Evolutionary conservation across 2,888 invertebrate genomes (phyloP).

Genomic region (Agrilus biguttatus): DNA sequence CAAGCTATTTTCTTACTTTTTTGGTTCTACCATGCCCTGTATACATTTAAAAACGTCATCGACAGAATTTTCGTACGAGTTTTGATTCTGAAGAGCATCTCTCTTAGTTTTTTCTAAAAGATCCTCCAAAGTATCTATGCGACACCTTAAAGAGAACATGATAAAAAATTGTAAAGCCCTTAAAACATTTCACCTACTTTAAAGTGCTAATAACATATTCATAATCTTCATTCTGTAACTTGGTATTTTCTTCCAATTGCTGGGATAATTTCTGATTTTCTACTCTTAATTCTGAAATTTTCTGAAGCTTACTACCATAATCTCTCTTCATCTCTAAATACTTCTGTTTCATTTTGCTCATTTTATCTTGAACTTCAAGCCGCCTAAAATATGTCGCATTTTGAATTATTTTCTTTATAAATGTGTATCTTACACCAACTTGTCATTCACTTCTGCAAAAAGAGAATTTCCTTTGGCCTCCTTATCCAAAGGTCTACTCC

Average conservation of each 20-base stretch:
- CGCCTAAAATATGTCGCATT: conserved; percentile 13
- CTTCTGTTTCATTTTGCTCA: conserved; percentile 17
- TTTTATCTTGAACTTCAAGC: conserved; percentile 19
- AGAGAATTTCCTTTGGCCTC: conserved; percentile 24
- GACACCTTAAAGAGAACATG: conserved; percentile 8
- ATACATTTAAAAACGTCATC: conserved; percentile 4
- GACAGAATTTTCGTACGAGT: neutral
- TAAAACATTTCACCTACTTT: conserved; percentile 9
- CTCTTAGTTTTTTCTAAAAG: conserved; percentile 9
- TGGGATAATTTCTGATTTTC: conserved; percentile 14
- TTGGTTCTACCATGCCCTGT: conserved; percentile 3
- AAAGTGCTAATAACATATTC: conserved; percentile 9
- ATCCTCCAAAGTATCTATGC: conserved; percentile 9
- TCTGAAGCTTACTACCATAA: conserved; percentile 10
- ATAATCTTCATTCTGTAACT: conserved; percentile 12
- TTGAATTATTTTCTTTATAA: neutral
- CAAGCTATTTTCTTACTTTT: conserved; percentile 3
- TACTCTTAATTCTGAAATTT: conserved; percentile 13
- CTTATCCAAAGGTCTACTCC: conserved; percentile 18
- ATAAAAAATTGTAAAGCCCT: neutral
- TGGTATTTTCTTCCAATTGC: conserved; percentile 14
- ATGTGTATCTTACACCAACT: conserved; percentile 11
- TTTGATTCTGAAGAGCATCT: conserved; percentile 5
- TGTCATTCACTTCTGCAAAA: conserved; percentile 27
- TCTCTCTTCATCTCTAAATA: conserved; percentile 18